A percentile compares a stretch with the other conserved stretches of the same genome.
Evolutionary conservation across 2,113 vertebrate genomes (phyloP).

Genomic region (Ploceus nigricollis): DNA sequence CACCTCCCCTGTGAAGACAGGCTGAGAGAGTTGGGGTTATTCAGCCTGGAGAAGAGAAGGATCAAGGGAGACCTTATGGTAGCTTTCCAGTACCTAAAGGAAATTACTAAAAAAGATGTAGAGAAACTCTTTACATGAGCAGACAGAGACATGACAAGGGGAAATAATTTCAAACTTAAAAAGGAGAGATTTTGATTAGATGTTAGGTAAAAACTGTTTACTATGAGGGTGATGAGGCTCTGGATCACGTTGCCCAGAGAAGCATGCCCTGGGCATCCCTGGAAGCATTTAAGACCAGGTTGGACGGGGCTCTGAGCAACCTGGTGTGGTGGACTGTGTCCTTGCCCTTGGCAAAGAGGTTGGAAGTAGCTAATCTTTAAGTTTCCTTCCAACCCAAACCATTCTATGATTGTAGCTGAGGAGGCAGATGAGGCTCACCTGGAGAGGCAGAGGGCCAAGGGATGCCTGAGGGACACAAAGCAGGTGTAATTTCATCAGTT

Average conservation of each 20-base stretch:
- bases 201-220: neutral
- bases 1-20: neutral
- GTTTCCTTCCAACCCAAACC: neutral
- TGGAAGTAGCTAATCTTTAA: neutral
- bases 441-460: neutral
- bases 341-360: neutral
- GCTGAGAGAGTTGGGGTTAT: neutral
- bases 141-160: neutral
- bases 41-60: neutral
- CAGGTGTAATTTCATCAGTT: neutral
- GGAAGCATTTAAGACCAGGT: neutral
- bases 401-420: neutral
- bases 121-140: neutral
- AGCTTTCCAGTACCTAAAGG: neutral
- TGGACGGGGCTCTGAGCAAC: neutral
- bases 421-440: neutral
- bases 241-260: neutral
- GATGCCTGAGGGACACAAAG: neutral
- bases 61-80: neutral
- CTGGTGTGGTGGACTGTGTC: neutral
- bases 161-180: neutral
- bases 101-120: neutral
- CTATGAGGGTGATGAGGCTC: neutral
- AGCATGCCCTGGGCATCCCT: neutral
- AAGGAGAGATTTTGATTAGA: neutral